phyloP scores from a whole-genome alignment of 2,113 vertebrate genomes.

The Caracal caracal region DNA sequence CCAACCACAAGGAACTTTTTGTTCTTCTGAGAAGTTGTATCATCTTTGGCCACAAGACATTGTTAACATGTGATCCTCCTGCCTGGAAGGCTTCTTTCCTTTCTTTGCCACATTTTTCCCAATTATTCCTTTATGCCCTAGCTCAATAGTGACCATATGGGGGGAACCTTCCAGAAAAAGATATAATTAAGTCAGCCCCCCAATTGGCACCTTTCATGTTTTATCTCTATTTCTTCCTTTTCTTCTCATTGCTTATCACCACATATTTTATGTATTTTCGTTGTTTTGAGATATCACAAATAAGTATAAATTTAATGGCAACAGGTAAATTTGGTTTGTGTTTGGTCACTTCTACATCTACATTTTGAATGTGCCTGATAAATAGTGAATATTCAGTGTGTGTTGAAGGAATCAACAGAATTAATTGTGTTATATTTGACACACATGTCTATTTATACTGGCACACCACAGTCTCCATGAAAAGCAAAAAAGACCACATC shows the following conservation, averaged over 20 bases:
- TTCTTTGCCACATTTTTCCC: neutral
- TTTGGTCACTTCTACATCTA: neutral
- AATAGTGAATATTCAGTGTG: neutral
- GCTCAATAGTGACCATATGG: neutral
- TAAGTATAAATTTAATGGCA: neutral
- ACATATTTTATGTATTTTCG: neutral
- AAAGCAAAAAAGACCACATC: neutral
- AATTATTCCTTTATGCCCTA: neutral
- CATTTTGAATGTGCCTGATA: neutral
- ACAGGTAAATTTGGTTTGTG: too few species aligned
- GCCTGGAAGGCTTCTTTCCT: neutral
- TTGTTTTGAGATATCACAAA: neutral
- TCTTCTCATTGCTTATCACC: neutral
- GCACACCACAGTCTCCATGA: neutral
- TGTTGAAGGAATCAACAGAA: neutral
- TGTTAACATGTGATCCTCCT: neutral
- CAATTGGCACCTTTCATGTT: neutral
- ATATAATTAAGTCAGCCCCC: neutral
- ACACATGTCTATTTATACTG: neutral
- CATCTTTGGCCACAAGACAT: neutral
- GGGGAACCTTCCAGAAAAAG: neutral
- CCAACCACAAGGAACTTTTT: neutral
- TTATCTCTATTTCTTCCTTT: neutral
- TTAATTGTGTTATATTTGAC: neutral
- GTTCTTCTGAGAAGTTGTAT: neutral